Evolutionary conservation across 2,888 invertebrate genomes (phyloP).

Genomic region (Ochropleura plecta): DNA sequence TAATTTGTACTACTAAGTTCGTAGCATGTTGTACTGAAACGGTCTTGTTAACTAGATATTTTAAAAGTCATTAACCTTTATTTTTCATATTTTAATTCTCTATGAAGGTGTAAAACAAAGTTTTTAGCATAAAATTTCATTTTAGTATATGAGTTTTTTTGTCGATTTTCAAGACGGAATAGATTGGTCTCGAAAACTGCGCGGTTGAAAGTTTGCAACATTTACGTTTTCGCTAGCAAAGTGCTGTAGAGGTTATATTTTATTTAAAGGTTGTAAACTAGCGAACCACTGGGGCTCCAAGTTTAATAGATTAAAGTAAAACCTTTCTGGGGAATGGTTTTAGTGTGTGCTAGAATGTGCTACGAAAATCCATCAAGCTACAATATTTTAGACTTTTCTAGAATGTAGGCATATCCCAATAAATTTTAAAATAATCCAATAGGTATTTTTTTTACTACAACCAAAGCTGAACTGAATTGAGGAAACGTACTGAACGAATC

Average conservation of each 20-base stretch:
- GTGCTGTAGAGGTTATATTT: constrained; percentile 17
- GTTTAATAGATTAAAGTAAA: constrained; percentile 18
- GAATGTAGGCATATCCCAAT: background rate
- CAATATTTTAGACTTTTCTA: background rate
- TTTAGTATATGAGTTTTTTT: no score
- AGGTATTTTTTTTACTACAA: background rate
- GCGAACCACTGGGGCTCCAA: background rate
- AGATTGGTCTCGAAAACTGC: constrained; percentile 20
- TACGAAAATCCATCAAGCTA: background rate
- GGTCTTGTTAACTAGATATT: background rate
- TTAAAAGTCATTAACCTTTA: background rate
- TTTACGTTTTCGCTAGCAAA: constrained; percentile 25
- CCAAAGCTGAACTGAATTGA: background rate
- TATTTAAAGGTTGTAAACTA: constrained; percentile 33
- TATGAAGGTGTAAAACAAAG: background rate
- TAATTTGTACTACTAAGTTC: background rate
- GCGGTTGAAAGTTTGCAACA: constrained; percentile 18
- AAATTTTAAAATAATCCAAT: no score
- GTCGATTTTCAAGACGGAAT: constrained; percentile 2
- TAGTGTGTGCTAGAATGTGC: background rate
- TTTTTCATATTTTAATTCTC: background rate
- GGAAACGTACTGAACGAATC: background rate
- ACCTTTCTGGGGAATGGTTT: constrained; percentile 18
- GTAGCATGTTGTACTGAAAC: background rate
- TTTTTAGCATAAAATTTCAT: background rate